Base-by-base conservation (phyloP, 2,888 invertebrate genomes). In the Acleris literana region DNA sequence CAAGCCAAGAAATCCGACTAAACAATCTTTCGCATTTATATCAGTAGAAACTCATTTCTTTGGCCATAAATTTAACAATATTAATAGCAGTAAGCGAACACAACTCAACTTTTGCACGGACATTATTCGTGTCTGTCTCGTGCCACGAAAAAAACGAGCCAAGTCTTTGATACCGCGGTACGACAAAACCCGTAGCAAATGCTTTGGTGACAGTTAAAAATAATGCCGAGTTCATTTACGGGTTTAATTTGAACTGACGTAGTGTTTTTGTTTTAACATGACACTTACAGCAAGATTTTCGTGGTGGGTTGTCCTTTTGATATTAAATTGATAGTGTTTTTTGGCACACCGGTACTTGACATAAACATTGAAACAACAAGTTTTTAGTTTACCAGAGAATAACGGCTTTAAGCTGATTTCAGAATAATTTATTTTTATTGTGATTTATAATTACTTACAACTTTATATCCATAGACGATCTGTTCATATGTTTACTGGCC, bases 161-260 rank as follows among this genome's bases (percentile, higher is more conserved):
- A 29, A 54, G 68, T 70, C 73, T 76, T 76, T 76, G 76, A 76
- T 76, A 75, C 71, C 44, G 49, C 57, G 64, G 69, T 72, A 69
- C 70, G 70, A 73, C 73, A 74, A 73, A 74, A 71, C 74, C 68
- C 68, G 69, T 69, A 66, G 70, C 71, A 64, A 73, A 74, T 70
- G 70, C 58, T 70, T 72, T 65, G 70, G 71, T 65, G 71, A 69
- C 68, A 66, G 68, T 66, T 69, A 61, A 69, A 70, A 69, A 69
- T 63, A 62, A 62, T 65, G 61, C 62, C 29, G 25, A 56, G 53
- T 54, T 62, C 58, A 51, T 68, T 68, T 68, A 57, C 56, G 46
- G 53, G 52, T 62, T 61, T 48, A 57, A 57, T 61, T 65, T 48
- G 61, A 57, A 53, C 18, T 16, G 33, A 51, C 61, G 56, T 52